Evolutionary conservation across 2,888 invertebrate genomes (phyloP), one percentile per base, ranked within the genome.

Genomic region (Phasia obesa): DNA sequence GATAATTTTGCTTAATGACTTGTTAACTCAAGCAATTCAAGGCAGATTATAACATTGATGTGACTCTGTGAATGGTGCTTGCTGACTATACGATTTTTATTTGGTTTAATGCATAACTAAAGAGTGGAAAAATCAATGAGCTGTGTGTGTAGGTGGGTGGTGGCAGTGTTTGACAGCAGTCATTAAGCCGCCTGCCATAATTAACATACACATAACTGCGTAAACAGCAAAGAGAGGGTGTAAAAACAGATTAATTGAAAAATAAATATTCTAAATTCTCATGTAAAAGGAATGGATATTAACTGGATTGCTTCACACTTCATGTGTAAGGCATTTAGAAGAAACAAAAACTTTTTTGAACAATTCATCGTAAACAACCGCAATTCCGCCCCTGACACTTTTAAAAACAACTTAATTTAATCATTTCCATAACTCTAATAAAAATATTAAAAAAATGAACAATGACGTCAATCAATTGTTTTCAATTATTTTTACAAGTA

Each of bases 51-150:
- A 15, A 42, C 9, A 25, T n/a, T 19, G 15, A 47, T 6, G 7
- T 17, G 47, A 15, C 23, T n/a, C n/a, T 17, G 27, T 13, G 6
- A n/a, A 21, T 21, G 9, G 21, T n/a, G 15, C 11, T 19, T 31
- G 4, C 13, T 15, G 47, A 59, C 11, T n/a, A 19, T 17, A 47
- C 13, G 27, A 60, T 53, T 42, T 69, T 35, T 55, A 47, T 62
- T 62, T 55, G 25, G 53, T 55, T 62, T 77, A 21, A 77, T 62
- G 53, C 69, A 69, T 55, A 77, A 77, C 55, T 77, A 53, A 53
- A 47, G 35, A 53, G 31, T 9, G 25, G 9, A 69, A 23, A 53
- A 75, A 67, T 25, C 23, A 75, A 65, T 49, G 15, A 57, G 55
- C 15, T 62, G 31, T n/a, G 55, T 35, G 11, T 35, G 35, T 4